Evolutionary conservation across 2,888 invertebrate genomes (phyloP).

Genomic region (Muscina levida): DNA sequence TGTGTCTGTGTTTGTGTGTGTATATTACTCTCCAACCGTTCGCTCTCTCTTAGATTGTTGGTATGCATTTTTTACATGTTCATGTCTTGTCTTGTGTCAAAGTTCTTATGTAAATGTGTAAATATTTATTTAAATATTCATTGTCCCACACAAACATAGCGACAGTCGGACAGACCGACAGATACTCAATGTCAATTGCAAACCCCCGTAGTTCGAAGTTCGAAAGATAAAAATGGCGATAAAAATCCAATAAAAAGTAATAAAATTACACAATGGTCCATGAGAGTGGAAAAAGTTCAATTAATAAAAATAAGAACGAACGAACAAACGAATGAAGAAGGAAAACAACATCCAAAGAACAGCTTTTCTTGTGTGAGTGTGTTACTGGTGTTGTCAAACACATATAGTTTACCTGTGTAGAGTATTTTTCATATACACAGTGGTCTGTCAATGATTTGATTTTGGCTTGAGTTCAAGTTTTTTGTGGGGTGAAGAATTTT

Average conservation of each 20-base stretch:
- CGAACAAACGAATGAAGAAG: too few species aligned
- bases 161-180: not conserved
- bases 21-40: too few species aligned
- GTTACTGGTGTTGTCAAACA: too few species aligned
- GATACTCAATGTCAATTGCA: not conserved
- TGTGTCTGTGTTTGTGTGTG: not conserved
- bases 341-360: not conserved
- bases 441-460: too few species aligned
- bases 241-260: constrained; percentile 36
- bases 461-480: too few species aligned
- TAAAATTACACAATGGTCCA: constrained; percentile 22
- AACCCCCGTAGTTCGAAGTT: not conserved
- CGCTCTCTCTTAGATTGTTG: too few species aligned
- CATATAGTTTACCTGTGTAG: not conserved
- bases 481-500: too few species aligned
- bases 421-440: not conserved
- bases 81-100: too few species aligned
- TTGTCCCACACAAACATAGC: not conserved
- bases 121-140: constrained; percentile 17
- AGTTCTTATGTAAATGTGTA: not conserved
- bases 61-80: too few species aligned
- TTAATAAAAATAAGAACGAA: constrained; percentile 24
- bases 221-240: not conserved
- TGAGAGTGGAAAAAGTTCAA: constrained; percentile 27
- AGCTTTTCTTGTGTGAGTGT: not conserved